These are phyloP conservation scores for Cataglyphis albicans DNA, from an alignment of 2,888 invertebrate species.

Conservation along the genomic window DNA sequence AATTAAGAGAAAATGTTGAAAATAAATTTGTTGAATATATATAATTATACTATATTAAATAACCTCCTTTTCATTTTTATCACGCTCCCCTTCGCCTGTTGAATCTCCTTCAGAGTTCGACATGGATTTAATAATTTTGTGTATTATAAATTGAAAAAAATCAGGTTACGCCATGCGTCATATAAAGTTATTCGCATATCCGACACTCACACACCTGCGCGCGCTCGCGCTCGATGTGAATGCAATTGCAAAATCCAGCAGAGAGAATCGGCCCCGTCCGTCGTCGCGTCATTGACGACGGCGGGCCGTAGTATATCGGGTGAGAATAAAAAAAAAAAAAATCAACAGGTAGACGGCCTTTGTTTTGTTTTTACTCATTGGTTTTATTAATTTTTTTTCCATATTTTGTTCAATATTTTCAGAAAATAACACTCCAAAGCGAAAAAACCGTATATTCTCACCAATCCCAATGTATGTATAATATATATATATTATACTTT, in stretches of 20 bases:
- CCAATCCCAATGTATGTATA: constrained; percentile 85
- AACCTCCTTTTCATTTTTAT: constrained; percentile 33
- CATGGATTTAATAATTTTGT: constrained; percentile 37
- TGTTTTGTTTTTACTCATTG: constrained; percentile 82
- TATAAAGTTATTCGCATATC: constrained; percentile 40
- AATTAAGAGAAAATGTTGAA: not conserved
- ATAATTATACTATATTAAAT: not conserved
- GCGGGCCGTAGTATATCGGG: constrained; percentile 19
- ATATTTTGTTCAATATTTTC: constrained; percentile 86
- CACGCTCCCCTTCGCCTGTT: not conserved
- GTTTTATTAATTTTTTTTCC: constrained; percentile 85
- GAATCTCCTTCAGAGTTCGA: not conserved
- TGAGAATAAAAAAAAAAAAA: constrained; percentile 55
- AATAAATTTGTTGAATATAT: not conserved
- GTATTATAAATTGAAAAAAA: constrained; percentile 37
- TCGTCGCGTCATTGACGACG: constrained; percentile 33
- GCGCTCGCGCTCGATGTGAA: constrained; percentile 28
- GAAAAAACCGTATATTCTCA: constrained; percentile 86
- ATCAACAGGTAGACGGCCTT: constrained; percentile 60
- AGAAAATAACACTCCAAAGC: constrained; percentile 86
- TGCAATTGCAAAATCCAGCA: constrained; percentile 42
- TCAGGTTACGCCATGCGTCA: constrained; percentile 23
- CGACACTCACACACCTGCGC: constrained; percentile 41
- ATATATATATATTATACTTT: constrained; percentile 84
- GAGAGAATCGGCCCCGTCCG: constrained; percentile 37